Evolutionary conservation across 2,797 vertebrate genomes (phyloP), one percentile per base, ranked within the genome.

Genomic region (Falco concolor): DNA sequence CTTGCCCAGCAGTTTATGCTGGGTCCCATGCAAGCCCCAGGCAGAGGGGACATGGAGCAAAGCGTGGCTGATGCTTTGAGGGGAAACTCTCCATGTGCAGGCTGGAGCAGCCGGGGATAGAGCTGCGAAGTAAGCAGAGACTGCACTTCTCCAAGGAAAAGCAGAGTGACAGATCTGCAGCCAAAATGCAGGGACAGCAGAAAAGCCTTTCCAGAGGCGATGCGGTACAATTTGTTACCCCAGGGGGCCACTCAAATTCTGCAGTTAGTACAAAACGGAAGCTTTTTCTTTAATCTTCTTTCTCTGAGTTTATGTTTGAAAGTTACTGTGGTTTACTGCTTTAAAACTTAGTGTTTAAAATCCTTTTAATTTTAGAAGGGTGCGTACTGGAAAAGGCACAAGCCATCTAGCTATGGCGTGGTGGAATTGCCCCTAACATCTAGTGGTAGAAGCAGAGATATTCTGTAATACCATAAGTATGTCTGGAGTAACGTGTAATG

Each of bases 121-220:
- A 78, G 47, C 34, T 91, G 36, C 63, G 74, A 67, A 79, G 54
- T 65, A 84, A 92, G 70, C 81, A 92, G 59, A 69, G 45, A 61
- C 40, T 0, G 8, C 49, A 3, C 20, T 83, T 80, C n/a, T 60
- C 36, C 2, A 4, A 64, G 59, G 74, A 61, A 70, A 75, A 86
- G 3, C 40, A 53, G 73, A 61, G 69, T 87, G 83, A n/a, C 73
- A 92, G 22, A 89, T 52, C 63, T 17, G 18, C 40, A 79, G 22
- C 18, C 64, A 52, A 63, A 75, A 56, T 87, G 56, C 89, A 87
- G 79, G 79, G 40, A 68, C 68, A 89, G 79, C 78, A 95, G 38
- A 89, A 95, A 74, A 85, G 21, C n/a, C 61, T 87, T 95, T 93
- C 83, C 61, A 72, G 68, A 32, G 87, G 57, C 19, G 0, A 47